Evolutionary conservation across 1,140 invertebrate species (phyloP).

Genomic region (Drosophila ironensis): DNA sequence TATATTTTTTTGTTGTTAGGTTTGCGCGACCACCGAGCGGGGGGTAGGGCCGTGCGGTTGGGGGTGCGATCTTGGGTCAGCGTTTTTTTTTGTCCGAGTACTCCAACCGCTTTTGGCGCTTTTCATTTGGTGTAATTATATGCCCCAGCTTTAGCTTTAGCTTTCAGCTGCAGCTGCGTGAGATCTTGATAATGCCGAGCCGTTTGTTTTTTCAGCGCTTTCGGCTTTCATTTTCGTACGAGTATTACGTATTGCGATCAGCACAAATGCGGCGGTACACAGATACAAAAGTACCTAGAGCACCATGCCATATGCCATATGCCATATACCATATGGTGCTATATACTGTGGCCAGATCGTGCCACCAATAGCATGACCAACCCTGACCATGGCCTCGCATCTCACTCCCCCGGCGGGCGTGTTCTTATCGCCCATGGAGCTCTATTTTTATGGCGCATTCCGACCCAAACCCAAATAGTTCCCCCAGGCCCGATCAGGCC

Average conservation of each 20-base stretch:
- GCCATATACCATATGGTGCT: too few species aligned
- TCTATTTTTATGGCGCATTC: neutral
- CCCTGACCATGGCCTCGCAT: neutral
- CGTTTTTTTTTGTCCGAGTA: neutral
- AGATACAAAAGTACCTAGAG: too few species aligned
- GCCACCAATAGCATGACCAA: neutral
- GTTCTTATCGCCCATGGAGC: neutral
- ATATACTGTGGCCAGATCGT: too few species aligned
- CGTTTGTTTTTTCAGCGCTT: constrained; percentile 2
- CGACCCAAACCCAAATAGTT: too few species aligned
- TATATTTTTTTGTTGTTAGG: neutral
- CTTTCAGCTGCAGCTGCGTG: constrained; percentile 28
- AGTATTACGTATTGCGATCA: neutral
- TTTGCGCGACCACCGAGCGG: too few species aligned
- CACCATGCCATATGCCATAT: too few species aligned
- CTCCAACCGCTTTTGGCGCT: neutral
- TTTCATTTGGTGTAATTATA: constrained; percentile 34
- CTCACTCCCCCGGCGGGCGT: neutral
- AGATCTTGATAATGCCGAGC: constrained; percentile 26
- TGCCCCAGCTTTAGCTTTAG: constrained; percentile 3
- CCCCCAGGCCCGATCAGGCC: neutral
- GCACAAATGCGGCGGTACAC: neutral
- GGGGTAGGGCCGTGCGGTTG: neutral
- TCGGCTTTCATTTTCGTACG: neutral
- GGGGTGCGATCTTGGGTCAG: neutral